Conservation (phyloP, 1,140 invertebrate species). For the Drosophila serrata region DNA sequence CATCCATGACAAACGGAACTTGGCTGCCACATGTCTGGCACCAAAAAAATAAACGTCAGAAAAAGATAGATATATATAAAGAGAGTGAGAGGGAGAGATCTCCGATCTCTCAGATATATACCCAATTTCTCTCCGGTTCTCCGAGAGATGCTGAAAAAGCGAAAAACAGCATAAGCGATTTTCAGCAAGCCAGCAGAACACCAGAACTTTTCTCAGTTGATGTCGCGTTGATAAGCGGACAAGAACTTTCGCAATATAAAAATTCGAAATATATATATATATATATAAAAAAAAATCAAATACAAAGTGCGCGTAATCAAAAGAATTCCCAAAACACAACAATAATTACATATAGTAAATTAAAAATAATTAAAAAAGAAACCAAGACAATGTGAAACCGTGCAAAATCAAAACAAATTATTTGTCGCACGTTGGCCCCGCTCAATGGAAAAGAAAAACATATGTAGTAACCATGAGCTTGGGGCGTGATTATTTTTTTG, state of each 20-base stretch:
- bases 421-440: constrained; percentile 45
- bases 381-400: constrained; percentile 23
- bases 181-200: constrained; percentile 26
- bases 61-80: background rate
- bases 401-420: constrained; percentile 59
- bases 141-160: constrained; percentile 42
- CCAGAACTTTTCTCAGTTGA: constrained; percentile 64
- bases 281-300: too few relatives aligned
- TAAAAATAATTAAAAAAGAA: background rate
- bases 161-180: constrained; percentile 30
- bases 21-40: constrained; percentile 70
- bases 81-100: constrained; percentile 14
- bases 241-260: constrained; percentile 38
- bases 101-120: constrained; percentile 22
- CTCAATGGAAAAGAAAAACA: constrained; percentile 10
- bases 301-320: constrained; percentile 28
- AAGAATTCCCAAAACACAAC: constrained; percentile 31
- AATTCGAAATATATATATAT: constrained; percentile 1
- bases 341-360: constrained; percentile 19
- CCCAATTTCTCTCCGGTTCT: constrained; percentile 23
- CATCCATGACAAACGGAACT: constrained; percentile 52
- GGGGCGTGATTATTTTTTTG: constrained; percentile 38
- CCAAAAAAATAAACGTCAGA: constrained; percentile 38
- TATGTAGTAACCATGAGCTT: constrained; percentile 46
- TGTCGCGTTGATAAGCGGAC: constrained; percentile 68